A percentile compares a stretch with the other conserved stretches of the same genome.
Conservation (phyloP, 2,113 vertebrate genomes). For the Bothrops jararaca region DNA sequence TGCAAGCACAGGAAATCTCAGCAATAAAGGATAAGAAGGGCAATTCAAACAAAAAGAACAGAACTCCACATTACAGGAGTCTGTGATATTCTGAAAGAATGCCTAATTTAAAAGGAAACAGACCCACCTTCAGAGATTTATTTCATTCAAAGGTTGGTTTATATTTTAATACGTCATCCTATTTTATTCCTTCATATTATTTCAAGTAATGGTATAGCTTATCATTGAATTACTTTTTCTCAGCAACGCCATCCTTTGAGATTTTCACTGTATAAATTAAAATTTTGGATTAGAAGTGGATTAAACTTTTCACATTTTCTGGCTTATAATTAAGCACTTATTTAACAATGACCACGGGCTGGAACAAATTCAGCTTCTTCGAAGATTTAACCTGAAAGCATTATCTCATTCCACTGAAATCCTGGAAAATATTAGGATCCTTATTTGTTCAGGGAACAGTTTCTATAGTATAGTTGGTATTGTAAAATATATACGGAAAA, state of each 20-base stretch:
- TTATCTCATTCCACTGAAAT: background rate
- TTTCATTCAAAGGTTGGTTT: background rate
- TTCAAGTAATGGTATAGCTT: background rate
- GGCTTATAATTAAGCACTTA: background rate
- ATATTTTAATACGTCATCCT: background rate
- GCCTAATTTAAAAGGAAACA: background rate
- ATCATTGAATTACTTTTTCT: background rate
- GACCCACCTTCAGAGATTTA: background rate
- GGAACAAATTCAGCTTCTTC: background rate
- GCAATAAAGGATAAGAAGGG: background rate
- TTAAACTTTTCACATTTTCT: background rate
- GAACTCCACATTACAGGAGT: background rate
- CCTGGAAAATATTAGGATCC: background rate
- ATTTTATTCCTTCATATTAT: background rate
- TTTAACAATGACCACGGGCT: background rate
- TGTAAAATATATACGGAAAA: background rate
- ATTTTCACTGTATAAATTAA: background rate
- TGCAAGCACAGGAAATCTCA: background rate
- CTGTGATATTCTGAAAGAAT: background rate
- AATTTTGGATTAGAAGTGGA: background rate
- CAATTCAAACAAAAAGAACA: background rate
- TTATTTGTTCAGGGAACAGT: background rate
- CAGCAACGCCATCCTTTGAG: background rate
- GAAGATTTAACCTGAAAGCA: background rate
- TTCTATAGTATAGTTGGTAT: background rate